Evolutionary conservation across 2,888 invertebrate species (phyloP).

Genomic region (Choristoneura rosaceana): DNA sequence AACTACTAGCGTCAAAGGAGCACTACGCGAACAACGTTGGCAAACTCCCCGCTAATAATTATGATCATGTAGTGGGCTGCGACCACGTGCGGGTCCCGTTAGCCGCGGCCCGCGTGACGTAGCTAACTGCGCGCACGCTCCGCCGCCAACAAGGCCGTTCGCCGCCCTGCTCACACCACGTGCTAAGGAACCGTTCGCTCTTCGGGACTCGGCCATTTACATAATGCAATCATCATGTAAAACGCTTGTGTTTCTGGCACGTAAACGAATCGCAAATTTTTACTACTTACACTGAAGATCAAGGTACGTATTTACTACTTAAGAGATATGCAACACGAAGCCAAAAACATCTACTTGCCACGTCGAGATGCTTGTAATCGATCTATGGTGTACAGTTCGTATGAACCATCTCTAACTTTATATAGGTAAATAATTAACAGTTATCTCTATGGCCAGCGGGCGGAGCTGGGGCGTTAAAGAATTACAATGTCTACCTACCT

Average conservation of each 20-base stretch:
- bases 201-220: slow-evolving; percentile 38
- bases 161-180: slow-evolving; percentile 45
- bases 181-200: slow-evolving; percentile 43
- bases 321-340: neutral
- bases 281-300: neutral
- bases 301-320: neutral
- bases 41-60: slow-evolving; percentile 47
- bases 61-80: slow-evolving; percentile 11
- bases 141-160: slow-evolving; percentile 66
- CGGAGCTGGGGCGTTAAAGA: neutral
- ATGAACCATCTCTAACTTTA: neutral
- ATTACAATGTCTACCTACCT: neutral
- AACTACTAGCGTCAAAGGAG: neutral
- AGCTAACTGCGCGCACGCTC: slow-evolving; percentile 49
- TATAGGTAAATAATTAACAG: neutral
- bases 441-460: neutral
- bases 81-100: slow-evolving; percentile 43
- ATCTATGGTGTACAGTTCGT: neutral
- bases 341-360: neutral
- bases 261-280: neutral
- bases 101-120: slow-evolving; percentile 42
- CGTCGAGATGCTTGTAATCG: neutral
- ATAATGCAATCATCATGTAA: slow-evolving; percentile 12
- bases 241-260: neutral
- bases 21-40: neutral